Base-by-base conservation (phyloP, 2,888 invertebrate genomes). In the Caenorhabditis japonica region DNA sequence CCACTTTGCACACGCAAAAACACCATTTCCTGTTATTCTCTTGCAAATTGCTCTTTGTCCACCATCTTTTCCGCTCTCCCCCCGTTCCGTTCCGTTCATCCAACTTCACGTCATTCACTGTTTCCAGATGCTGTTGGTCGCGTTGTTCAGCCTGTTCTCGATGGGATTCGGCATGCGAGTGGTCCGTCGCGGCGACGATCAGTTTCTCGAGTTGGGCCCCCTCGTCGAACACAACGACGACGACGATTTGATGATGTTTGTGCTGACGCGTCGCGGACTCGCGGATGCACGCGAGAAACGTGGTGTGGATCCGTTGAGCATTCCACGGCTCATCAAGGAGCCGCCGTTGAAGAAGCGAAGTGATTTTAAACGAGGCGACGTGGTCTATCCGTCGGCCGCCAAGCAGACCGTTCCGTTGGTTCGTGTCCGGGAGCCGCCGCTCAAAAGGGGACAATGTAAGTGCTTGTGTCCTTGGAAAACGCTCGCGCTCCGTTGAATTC, bases 251-350 rank as follows among this genome's bases (percentile, higher is more conserved):
- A 27, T 19, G 27, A 21, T 44, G 52, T 8, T 17, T 30, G 47
- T 33, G 34, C 38, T 27, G 60, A 33, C 15, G n/a, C 25, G 33
- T 34, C n/a, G n/a, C n/a, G 15, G 4, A 12, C 19, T 34, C 10
- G 25, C 2, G 2, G 13, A 5, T 3, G 3, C 41, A 17, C 55
- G 60, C 25, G 55, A 55, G n/a, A 70, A 70, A 21, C 70, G 70
- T 27, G 71, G 71, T 13, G 71, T 71, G 34, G 71, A 71, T 62
- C 71, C 71, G 17, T 23, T 71, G 62, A 71, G 71, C 52, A 71
- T 71, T 52, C 71, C 71, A 12, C 71, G 71, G n/a, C 62, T 71
- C 44, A 64, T 71, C 56, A 71, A 71, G 38, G 71, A 71, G 25
- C 71, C 71, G 25, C 71, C 71, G 39, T 52, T 71, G 62, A 71